Base-by-base conservation (phyloP, 2,113 vertebrate genomes). In the Zosterops borbonicus region DNA sequence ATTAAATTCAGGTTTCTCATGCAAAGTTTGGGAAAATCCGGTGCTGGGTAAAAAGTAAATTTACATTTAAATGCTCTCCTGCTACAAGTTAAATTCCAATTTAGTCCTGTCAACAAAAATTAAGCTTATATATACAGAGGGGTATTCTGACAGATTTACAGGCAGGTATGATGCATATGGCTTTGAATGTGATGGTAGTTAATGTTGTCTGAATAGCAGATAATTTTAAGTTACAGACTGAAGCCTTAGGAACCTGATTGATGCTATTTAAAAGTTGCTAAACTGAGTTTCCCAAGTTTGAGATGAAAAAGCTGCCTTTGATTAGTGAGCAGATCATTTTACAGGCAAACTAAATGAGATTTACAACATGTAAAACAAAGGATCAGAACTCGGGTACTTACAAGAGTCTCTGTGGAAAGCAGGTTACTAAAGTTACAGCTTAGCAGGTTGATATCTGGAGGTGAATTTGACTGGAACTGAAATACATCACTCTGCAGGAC, bases 61-160 rank as follows among this genome's bases (percentile, higher is more conserved):
- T 98, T 97, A 97, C 95, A 95, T 97, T 97, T 96, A 96, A 97
- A 96, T 97, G 56, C 89, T 95, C 58, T 96, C 24, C 44, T 95
- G 78, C 64, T 95, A 82, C 78, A 96, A 95, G 44, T 97, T 95
- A 97, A 97, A 97, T 95, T 90, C 65, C 79, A 98, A 95, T 97
- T 98, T 97, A 97, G 74, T 28, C 78, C 79, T 97, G 96, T 97
- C 97, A 98, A 98, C 87, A 96, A 94, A 97, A 98, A 94, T 97
- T 96, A 97, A 95, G 86, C 28, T 95, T 97, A 76, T 83, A 91
- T 92, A 88, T 94, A 94, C 87, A 97, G 83, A 96, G 82, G 75
- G 80, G 65, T 91, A 70, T 33, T 82, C 42, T 80, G 87, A 75
- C 77, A 53, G 95, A 95, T 94, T 97, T 94, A 94, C 89, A 92